These are phyloP conservation scores for Nowickia ferox DNA, from an alignment of 2,888 invertebrate genomes.

Conservation along the genomic window DNA sequence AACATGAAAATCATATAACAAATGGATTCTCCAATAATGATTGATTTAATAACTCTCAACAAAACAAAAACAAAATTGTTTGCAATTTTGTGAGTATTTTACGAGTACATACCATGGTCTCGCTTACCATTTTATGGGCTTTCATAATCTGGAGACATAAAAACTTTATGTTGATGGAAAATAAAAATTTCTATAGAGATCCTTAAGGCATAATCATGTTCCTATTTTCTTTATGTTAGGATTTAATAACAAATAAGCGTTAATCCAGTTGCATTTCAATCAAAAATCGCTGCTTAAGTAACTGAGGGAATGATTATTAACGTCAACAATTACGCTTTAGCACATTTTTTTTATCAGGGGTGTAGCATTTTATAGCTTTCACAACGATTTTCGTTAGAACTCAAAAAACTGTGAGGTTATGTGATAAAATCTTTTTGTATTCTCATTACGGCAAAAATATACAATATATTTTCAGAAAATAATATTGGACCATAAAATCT, in stretches of 20 bases:
- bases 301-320: slow-evolving; percentile 12
- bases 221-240: not conserved
- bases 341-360: too few relatives aligned
- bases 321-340: too few relatives aligned
- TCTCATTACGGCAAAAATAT: not conserved
- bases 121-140: slow-evolving; percentile 26
- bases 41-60: not conserved
- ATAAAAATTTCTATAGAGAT: slow-evolving; percentile 5
- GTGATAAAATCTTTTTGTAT: not conserved
- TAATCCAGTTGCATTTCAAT: slow-evolving; percentile 60
- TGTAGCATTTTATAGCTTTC: not conserved
- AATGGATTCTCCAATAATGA: not conserved
- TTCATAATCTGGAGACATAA: slow-evolving; percentile 40
- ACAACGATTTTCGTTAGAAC: not conserved
- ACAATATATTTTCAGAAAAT: slow-evolving; percentile 33
- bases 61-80: not conserved
- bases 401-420: not conserved
- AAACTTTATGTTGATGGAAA: slow-evolving; percentile 24
- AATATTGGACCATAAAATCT: slow-evolving; percentile 19
- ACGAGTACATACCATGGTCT: not conserved
- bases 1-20: too few relatives aligned
- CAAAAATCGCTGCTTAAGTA: slow-evolving; percentile 55
- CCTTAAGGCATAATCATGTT: not conserved
- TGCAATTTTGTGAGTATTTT: too few relatives aligned
- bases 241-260: slow-evolving; percentile 30